Percentiles rank a stretch among this genome's conserved stretches.
Evolutionary conservation across 37 sponge, comb jelly and placozoan species (phyloP).

Genomic region (Tethya wilhelma): DNA sequence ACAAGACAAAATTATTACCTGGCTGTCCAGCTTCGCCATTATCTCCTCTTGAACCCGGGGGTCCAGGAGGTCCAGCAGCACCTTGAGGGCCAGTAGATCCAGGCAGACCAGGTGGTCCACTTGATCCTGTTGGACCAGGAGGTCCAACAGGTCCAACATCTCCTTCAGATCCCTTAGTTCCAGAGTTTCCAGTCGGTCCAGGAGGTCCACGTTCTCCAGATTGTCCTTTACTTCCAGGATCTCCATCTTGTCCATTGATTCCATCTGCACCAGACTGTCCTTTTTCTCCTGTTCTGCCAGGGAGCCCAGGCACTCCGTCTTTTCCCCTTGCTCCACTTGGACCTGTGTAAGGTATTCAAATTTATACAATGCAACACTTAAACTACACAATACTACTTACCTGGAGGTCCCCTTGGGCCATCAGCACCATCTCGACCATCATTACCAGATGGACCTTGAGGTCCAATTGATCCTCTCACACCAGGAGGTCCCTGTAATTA

Average conservation of each 20-base stretch:
- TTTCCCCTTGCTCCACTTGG: constrained; percentile 51
- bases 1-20: constrained; percentile 11
- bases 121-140: constrained; percentile 37
- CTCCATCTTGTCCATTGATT: constrained; percentile 13
- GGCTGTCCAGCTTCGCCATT: constrained; percentile 14
- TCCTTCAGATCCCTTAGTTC: constrained; percentile 42
- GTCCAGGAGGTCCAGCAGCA: constrained; percentile 10
- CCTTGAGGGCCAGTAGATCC: constrained; percentile 26
- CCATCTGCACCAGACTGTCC: constrained; percentile 50
- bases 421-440: constrained; percentile 46
- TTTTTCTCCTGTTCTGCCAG: constrained; percentile 61
- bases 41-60: constrained; percentile 9
- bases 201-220: neutral
- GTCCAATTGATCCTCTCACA: constrained; percentile 58
- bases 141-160: constrained; percentile 23
- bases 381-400: neutral
- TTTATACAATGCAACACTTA: neutral
- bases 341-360: neutral
- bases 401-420: constrained; percentile 44
- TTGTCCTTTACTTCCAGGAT: constrained; percentile 38
- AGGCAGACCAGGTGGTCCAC: constrained; percentile 48
- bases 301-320: constrained; percentile 62
- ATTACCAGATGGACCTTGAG: constrained; percentile 38
- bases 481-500: constrained; percentile 52
- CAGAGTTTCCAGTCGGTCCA: neutral